These are phyloP conservation scores for Parasteatoda tepidariorum DNA, from an alignment of 1,140 invertebrate genomes.

Conservation along the genomic window DNA sequence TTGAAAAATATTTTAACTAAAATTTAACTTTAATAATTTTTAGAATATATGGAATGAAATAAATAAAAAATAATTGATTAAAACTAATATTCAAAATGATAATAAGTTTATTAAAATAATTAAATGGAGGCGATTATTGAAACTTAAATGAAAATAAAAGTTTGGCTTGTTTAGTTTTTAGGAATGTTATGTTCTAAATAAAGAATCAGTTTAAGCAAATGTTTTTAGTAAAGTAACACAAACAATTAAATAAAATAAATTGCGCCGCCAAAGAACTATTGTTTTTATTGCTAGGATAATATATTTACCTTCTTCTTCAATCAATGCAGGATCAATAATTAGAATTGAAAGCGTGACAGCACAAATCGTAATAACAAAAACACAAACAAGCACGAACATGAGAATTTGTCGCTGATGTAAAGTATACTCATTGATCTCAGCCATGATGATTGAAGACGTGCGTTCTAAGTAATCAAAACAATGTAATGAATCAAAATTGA, in stretches of 20 bases:
- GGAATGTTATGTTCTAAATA: neutral
- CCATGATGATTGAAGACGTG: neutral
- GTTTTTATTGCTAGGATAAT: no score
- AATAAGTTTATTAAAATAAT: neutral
- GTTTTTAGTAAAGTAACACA: neutral
- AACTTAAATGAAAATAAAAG: neutral
- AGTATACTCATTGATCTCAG: neutral
- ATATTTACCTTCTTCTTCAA: slow-evolving; percentile 8
- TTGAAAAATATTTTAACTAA: no score
- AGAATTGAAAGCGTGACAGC: slow-evolving; percentile 15
- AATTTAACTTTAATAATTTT: no score
- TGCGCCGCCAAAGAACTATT: neutral
- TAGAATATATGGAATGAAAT: no score
- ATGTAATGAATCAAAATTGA: neutral
- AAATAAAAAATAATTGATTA: neutral
- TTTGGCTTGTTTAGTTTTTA: neutral
- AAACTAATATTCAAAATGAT: neutral
- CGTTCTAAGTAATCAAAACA: neutral
- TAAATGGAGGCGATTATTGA: neutral
- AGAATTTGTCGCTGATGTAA: slow-evolving; percentile 14
- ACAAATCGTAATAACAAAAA: slow-evolving; percentile 24
- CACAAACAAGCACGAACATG: slow-evolving; percentile 6
- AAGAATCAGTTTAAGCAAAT: neutral
- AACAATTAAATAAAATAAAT: neutral
- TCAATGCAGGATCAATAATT: neutral